Conservation (phyloP, 2,797 vertebrate species). For the Remorina albescens region DNA sequence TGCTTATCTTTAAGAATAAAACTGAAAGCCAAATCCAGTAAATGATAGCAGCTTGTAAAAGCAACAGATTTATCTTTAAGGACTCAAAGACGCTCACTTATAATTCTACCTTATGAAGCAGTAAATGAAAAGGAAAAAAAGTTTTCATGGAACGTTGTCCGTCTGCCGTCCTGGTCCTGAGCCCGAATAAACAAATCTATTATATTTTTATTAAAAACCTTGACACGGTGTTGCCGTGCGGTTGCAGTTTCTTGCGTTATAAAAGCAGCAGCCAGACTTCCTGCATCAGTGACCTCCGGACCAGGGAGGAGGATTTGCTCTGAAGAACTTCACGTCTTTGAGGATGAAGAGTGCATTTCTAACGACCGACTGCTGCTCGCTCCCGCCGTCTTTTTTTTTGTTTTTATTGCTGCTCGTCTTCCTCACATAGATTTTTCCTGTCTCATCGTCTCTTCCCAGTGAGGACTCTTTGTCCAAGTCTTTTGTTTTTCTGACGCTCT, state of each 20-base stretch:
- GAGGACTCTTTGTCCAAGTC: neutral
- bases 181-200: neutral
- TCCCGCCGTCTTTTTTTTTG: neutral
- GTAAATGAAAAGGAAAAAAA: neutral
- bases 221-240: neutral
- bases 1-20: neutral
- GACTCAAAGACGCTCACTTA: neutral
- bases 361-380: neutral
- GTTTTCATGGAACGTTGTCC: neutral
- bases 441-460: neutral
- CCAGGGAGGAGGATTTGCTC: constrained; percentile 10
- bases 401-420: neutral
- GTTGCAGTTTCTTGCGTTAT: constrained; percentile 62
- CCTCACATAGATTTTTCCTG: no score
- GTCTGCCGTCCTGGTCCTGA: neutral
- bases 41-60: neutral
- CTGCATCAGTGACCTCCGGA: neutral
- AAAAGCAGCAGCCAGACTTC: constrained; percentile 24
- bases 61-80: neutral
- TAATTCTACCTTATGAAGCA: neutral
- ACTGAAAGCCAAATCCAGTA: neutral
- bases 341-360: neutral
- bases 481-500: neutral
- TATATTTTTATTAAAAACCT: neutral
- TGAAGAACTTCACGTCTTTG: constrained; percentile 19